Base-by-base conservation (phyloP, 1,140 invertebrate genomes). In the Pogonognathellus flavescens region DNA sequence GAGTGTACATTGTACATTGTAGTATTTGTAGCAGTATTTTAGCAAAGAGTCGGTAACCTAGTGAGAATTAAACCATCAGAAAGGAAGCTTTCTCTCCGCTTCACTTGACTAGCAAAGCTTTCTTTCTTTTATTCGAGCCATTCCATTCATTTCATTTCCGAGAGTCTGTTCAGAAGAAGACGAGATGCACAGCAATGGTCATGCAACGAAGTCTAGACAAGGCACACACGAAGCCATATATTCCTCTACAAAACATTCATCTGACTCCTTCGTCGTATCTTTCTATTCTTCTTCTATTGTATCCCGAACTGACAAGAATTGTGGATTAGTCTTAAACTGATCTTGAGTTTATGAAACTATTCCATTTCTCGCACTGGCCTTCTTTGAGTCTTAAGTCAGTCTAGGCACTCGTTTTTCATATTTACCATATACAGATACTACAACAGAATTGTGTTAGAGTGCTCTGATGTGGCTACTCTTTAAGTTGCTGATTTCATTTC, bases 301-400 rank as follows among this genome's bases (percentile, higher is more conserved):
- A 76, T n/a, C 31, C n/a, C 25, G 41, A 72, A 76, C 70, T 76
- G 70, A 76, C 41, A 76, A 76, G 70, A 76, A 76, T 76, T 49
- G 70, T 76, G 70, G 70, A 76, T 76, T 76, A 76, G 16, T 41
- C 70, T 76, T 76, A 76, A 76, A 76, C 70, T 76, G 70, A 76
- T 76, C 70, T 18, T 76, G 70, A 76, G 31, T 76, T 76, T 70
- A 70, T 13, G 66, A 22, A 70, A 31, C 70, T 57, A 57, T 57
- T 57, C 53, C 53, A 57, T 57, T n/a, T 2, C n/a, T 57, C n/a
- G 11, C 53, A 14, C 6, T 25, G 22, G 62, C 20, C 25, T n/a
- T 41, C 31, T 41, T 41, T 41, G 31, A 3, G 31, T 41, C 31
- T 41, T 41, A 41, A 41, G 31, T 41, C 14, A 66, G 20, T 60